Base-by-base conservation (phyloP, 2,797 vertebrate species). In the Podarcis lilfordi region DNA sequence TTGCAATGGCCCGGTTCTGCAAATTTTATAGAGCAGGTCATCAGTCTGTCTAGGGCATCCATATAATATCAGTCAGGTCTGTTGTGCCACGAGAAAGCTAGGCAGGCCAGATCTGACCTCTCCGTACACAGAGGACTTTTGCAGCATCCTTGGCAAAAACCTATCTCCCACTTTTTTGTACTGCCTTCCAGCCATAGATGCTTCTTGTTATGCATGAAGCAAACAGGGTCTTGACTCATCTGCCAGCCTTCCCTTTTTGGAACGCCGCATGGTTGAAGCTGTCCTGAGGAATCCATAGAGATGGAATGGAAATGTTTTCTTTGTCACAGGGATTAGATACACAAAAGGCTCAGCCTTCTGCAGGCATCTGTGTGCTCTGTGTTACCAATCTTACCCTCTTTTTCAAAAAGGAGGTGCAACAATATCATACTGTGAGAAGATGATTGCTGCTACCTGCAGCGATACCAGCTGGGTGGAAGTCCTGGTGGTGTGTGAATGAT, bases 361-460 rank as follows among this genome's bases (percentile, higher is more conserved):
- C 40, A 40, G 87, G 64, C 45, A 71, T n/a, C 74, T 27, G 5
- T 15, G 6, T 64, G n/a, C 1, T 3, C 43, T 55, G 17, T 76
- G 83, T 75, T 68, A 37, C 71, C n/a, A 68, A 25, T 64, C 69
- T 68, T 85, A 11, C 88, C 64, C 19, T 25, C 3, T 74, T 74
- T 71, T 45, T 68, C 61, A 19, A 74, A 64, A 2, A 71, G 50
- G 50, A 83, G 81, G 32, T 69, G 74, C 74, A 78, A 83, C 43
- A 29, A 19, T 25, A 40, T 68, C 83, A 75, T 43, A 29, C 83
- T 85, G 77, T 76, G 78, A 76, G 19, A 64, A 85, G 69, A 85
- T 85, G 78, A 89, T 85, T 80, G 75, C 35, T 32, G 40, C 61
- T 74, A 8, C 77, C 69, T 76, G 88, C 59, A n/a, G 83, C 1